Percentiles rank a stretch among this genome's conserved stretches.
Evolutionary conservation across 2,888 invertebrate genomes (phyloP).

Genomic region (Syrphus vitripennis): DNA sequence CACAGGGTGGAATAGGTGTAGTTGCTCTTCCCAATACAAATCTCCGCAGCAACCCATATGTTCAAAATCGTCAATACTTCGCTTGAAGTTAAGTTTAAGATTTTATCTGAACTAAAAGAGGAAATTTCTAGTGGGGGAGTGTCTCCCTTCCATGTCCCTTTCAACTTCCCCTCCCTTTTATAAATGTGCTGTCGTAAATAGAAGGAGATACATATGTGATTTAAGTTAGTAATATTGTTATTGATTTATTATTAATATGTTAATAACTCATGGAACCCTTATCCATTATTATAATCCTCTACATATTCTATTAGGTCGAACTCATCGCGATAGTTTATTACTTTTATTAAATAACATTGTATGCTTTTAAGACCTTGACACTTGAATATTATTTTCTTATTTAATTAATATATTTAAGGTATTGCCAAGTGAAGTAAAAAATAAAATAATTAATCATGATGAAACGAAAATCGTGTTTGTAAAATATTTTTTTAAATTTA

Average conservation of each 20-base stretch:
- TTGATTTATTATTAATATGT: conserved; percentile 58
- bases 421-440: neutral
- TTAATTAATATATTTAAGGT: conserved; percentile 1
- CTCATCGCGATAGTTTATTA: conserved; percentile 44
- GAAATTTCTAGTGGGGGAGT: neutral
- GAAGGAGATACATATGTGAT: conserved; percentile 68
- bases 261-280: conserved; percentile 34
- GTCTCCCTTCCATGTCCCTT: conserved; percentile 26
- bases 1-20: conserved; percentile 79
- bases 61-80: conserved; percentile 73
- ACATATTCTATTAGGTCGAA: conserved; percentile 41
- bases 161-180: conserved; percentile 1
- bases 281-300: neutral
- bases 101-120: neutral
- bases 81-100: conserved; percentile 65
- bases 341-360: conserved; percentile 52
- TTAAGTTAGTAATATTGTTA: conserved; percentile 70
- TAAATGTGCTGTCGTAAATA: conserved; percentile 54
- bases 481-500: conserved; percentile 9
- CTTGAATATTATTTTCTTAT: conserved; percentile 4
- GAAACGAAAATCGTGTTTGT: neutral
- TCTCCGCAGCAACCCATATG: conserved; percentile 38
- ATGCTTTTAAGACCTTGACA: conserved; percentile 35
- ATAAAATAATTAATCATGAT: neutral
- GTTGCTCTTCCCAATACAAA: conserved; percentile 78